A percentile compares a stretch with the other conserved stretches of the same genome.
Conservation (phyloP, 2,888 invertebrate species). For the Lithosia quadra region DNA sequence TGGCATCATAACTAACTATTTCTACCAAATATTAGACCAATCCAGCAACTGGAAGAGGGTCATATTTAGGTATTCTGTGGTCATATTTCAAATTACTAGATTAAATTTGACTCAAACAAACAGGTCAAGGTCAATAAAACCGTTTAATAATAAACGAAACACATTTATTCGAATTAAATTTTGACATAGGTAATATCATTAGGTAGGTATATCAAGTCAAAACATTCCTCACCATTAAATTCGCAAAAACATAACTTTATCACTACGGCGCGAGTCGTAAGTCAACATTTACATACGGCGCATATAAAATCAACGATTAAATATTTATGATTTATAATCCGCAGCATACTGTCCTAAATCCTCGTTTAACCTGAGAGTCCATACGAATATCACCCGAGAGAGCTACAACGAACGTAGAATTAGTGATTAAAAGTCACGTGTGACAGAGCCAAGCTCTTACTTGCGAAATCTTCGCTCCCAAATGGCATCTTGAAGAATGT, state of each 20-base stretch:
- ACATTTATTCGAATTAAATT: slow-evolving; percentile 6
- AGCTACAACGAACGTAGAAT: slow-evolving; percentile 80
- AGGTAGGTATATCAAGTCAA: slow-evolving; percentile 11
- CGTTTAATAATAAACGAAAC: neutral
- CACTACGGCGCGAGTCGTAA: slow-evolving; percentile 43
- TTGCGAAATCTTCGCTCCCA: slow-evolving; percentile 58
- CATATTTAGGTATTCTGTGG: too few species aligned
- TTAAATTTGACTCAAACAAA: too few species aligned
- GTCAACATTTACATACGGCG: slow-evolving; percentile 60
- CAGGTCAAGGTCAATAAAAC: too few species aligned
- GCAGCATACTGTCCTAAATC: slow-evolving; percentile 67
- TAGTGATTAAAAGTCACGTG: slow-evolving; percentile 82
- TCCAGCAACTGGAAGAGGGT: too few species aligned
- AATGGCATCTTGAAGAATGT: slow-evolving; percentile 40
- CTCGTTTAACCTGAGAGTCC: slow-evolving; percentile 52
- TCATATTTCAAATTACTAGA: too few species aligned
- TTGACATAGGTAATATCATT: too few species aligned
- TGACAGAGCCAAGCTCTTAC: slow-evolving; percentile 58
- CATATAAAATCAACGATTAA: slow-evolving; percentile 70
- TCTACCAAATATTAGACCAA: too few species aligned
- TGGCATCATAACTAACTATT: too few species aligned
- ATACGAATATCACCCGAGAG: slow-evolving; percentile 68
- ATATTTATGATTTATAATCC: slow-evolving; percentile 75
- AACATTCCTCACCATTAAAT: slow-evolving; percentile 45
- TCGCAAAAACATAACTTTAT: slow-evolving; percentile 45